These are phyloP conservation scores for Sinella curviseta DNA, from an alignment of 1,140 invertebrate species.

Conservation along the genomic window DNA sequence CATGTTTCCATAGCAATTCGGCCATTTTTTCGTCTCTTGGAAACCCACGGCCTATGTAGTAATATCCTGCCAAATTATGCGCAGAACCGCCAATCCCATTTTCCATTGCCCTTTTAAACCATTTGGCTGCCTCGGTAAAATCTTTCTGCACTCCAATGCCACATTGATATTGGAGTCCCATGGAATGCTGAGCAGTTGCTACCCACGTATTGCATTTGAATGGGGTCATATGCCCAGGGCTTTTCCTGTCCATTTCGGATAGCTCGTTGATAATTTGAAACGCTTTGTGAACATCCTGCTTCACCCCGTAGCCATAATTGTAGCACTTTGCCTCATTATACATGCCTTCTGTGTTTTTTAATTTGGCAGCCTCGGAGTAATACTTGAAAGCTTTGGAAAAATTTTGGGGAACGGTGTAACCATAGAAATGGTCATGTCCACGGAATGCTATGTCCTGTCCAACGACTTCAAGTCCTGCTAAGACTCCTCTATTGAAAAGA, in stretches of 20 bases:
- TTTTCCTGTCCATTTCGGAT: not conserved
- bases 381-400: not conserved
- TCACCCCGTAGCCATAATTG: not conserved
- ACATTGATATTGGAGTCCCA: not conserved
- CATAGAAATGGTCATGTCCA: not conserved
- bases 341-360: slow-evolving; percentile 20
- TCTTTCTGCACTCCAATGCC: not conserved
- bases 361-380: not conserved
- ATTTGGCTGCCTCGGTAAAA: not conserved
- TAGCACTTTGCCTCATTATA: slow-evolving; percentile 1
- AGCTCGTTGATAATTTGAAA: not conserved
- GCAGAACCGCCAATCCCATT: not conserved
- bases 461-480: too few relatives aligned
- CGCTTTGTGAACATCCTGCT: slow-evolving; percentile 11
- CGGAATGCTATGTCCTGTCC: not conserved
- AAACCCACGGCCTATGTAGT: not conserved
- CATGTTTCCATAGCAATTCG: not conserved
- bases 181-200: not conserved
- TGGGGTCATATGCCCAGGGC: not conserved
- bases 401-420: not conserved
- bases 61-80: not conserved
- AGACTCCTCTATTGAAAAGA: too few relatives aligned
- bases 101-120: not conserved
- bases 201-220: not conserved
- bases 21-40: not conserved